Base-by-base conservation (phyloP, 2,888 invertebrate genomes). In the Caenorhabditis sp. region DNA sequence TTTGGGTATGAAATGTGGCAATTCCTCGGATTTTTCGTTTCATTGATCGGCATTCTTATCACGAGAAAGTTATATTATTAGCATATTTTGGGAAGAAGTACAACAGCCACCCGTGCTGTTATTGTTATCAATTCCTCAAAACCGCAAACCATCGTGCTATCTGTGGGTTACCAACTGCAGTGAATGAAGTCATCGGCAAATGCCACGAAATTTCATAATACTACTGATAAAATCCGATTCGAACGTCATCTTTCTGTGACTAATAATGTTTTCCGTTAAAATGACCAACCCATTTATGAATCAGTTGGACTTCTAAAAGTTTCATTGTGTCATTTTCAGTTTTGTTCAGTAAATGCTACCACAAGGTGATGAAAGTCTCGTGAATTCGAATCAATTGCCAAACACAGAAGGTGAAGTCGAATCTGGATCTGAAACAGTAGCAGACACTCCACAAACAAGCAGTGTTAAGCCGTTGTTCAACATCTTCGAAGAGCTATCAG, bases 401-500 rank as follows among this genome's bases (percentile, higher is more conserved):
- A 9, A 32, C 4, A 6, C 32, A 4, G 32, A 32, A 32, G 9
- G 4, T 9, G 32, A 32, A 32, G 32, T 9, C 4, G 32, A 32
- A 40, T 11, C 40, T 40, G 9, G 2, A 40, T 11, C 40, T 8
- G 40, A 5, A 40, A 40, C 40, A 40, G 40, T 4, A 32, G 32
- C 32, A 32, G 32, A 32, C 32, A 32, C 32, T 4, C 32, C 35
- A 61, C 20, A 8, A 18, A 40, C 40, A 51, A 40, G 44, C n/a
- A 61, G 40, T 53, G 26, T 35, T 8, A 26, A 28, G 18, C 64
- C 62, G 20, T 40, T 72, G 56, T 32, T 40, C 35, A 20, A 40
- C 3, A 62, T 64, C 15, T 72, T 72, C 15, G 56, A 72, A 28
- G 55, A 56, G 8, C 55, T 72, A 64, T 72, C 71, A 47, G 55